Evolutionary conservation across 2,888 invertebrate genomes (phyloP).

Genomic region (Hedychridium roseum): DNA sequence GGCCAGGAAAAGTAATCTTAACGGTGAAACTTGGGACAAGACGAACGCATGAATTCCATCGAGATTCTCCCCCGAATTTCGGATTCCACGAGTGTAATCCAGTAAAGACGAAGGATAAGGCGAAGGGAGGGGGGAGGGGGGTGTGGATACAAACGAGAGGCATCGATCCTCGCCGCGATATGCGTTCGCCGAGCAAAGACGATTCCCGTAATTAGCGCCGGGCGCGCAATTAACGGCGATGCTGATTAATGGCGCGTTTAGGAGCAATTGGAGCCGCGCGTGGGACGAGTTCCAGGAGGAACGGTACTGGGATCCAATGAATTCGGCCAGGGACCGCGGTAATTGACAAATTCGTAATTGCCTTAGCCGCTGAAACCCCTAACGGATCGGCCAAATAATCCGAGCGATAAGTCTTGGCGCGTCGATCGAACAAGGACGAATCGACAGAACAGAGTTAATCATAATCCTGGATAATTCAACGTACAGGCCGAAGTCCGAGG

Average conservation of each 20-base stretch:
- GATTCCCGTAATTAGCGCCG: constrained; percentile 10
- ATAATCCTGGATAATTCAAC: no score
- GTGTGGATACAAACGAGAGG: not conserved
- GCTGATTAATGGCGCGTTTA: constrained; percentile 6
- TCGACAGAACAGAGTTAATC: no score
- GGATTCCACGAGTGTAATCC: not conserved
- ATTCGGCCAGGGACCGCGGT: constrained; percentile 11
- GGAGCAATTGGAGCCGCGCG: not conserved
- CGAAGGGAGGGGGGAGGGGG: not conserved
- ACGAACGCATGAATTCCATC: no score
- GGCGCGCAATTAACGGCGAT: constrained; percentile 7
- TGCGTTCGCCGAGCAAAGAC: constrained; percentile 6
- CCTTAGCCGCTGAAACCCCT: constrained; percentile 25
- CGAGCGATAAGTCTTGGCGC: no score
- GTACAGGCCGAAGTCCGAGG: no score
- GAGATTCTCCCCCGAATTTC: no score
- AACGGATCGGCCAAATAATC: no score
- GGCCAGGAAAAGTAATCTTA: no score
- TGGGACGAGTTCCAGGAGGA: not conserved
- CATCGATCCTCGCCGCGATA: constrained; percentile 5
- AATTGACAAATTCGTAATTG: constrained; percentile 45
- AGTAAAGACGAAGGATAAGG: constrained; percentile 6
- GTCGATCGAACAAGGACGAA: no score
- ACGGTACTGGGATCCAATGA: not conserved
- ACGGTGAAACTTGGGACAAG: no score